Percentiles rank a stretch among this genome's conserved stretches.
These are phyloP conservation scores for Peromyscus melanophrys DNA, from an alignment of 2,797 vertebrate species.

Conservation along the genomic window DNA sequence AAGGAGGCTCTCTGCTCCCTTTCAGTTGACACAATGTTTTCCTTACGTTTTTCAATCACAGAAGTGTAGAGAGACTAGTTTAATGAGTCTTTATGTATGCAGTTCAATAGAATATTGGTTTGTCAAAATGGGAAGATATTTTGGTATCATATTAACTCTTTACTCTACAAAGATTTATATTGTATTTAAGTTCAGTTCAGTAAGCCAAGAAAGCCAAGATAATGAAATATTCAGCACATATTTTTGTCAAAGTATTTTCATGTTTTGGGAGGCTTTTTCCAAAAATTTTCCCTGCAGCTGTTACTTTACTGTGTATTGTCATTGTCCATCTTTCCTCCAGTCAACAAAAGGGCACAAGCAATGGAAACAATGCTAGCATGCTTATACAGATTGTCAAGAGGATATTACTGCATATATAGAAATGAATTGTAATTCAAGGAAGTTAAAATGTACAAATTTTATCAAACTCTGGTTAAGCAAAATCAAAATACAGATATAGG, in stretches of 20 bases:
- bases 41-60: conserved; percentile 14
- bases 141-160: conserved; percentile 48
- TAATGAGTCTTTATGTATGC: not conserved
- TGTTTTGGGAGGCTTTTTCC: not conserved
- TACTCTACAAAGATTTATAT: not conserved
- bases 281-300: not conserved
- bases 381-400: not conserved
- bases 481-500: not conserved
- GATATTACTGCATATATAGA: not conserved
- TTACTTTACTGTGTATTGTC: not conserved
- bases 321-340: not conserved
- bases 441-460: not conserved
- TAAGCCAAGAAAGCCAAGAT: not conserved
- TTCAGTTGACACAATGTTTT: conserved; percentile 47
- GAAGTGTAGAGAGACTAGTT: not conserved
- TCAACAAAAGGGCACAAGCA: not conserved
- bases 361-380: not conserved
- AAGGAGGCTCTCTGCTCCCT: not conserved
- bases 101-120: conserved; percentile 38
- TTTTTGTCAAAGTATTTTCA: not conserved
- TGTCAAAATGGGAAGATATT: conserved; percentile 7
- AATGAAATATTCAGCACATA: not conserved
- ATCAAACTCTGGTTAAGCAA: not conserved
- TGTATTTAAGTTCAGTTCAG: not conserved
- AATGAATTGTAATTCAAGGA: not conserved